phyloP scores from a whole-genome alignment of 2,888 invertebrate species.

The Anthrax anthrax region DNA sequence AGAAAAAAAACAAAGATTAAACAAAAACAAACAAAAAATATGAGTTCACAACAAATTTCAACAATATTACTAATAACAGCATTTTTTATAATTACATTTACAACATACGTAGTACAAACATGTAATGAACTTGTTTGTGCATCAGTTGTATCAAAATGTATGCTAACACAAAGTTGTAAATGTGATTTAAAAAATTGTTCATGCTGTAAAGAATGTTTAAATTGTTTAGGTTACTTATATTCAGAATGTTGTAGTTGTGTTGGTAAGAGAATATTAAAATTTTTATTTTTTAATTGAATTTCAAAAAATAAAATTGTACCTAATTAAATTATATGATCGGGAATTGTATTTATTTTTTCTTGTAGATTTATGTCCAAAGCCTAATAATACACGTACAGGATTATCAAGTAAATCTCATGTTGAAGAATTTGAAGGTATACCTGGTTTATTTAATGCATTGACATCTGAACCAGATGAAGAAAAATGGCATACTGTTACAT shows the following conservation, averaged over 20 bases:
- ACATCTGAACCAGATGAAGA: slow-evolving; percentile 66
- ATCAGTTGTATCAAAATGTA: slow-evolving; percentile 90
- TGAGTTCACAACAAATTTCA: no score
- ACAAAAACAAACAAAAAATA: no score
- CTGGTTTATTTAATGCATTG: slow-evolving; percentile 68
- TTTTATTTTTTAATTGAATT: no score
- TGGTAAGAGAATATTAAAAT: slow-evolving; percentile 49
- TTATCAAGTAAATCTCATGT: slow-evolving; percentile 70
- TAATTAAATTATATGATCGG: not conserved
- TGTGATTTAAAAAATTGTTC: slow-evolving; percentile 85
- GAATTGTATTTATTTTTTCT: slow-evolving; percentile 3
- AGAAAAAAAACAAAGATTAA: no score
- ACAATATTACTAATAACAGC: no score
- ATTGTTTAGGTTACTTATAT: slow-evolving; percentile 76
- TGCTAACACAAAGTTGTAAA: slow-evolving; percentile 90
- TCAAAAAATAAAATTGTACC: not conserved
- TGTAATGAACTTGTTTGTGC: slow-evolving; percentile 80
- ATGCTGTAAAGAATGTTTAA: slow-evolving; percentile 89
- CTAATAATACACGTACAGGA: slow-evolving; percentile 59
- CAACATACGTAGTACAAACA: not conserved
- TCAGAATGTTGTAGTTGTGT: slow-evolving; percentile 95
- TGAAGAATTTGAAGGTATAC: slow-evolving; percentile 68
- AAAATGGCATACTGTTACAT: slow-evolving; percentile 76
- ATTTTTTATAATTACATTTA: not conserved
- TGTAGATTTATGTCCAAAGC: slow-evolving; percentile 78